Evolutionary conservation across 2,888 invertebrate genomes (phyloP).

Genomic region (Nematopogon swammerdamellus): DNA sequence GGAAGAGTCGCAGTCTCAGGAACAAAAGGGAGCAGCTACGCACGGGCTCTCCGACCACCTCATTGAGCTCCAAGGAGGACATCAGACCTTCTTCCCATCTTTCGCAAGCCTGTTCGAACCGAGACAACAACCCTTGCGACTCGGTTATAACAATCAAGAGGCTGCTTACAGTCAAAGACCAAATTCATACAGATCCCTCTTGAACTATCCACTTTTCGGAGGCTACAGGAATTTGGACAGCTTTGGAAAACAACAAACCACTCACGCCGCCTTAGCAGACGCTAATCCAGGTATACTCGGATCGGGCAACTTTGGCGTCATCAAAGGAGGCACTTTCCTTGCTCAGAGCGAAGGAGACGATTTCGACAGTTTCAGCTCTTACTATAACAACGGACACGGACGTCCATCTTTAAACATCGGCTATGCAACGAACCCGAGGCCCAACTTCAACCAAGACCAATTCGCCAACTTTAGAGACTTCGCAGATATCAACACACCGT

Average conservation of each 20-base stretch:
- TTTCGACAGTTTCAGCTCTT: conserved; percentile 57
- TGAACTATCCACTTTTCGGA: conserved; percentile 43
- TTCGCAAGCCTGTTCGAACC: conserved; percentile 67
- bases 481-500: conserved; percentile 83
- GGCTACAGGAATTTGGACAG: conserved; percentile 35
- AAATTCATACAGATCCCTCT: conserved; percentile 41
- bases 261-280: conserved; percentile 37
- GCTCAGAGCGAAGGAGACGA: conserved; percentile 61
- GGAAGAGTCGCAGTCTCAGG: conserved; percentile 38
- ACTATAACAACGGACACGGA: conserved; percentile 69
- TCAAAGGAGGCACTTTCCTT: conserved; percentile 83
- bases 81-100: conserved; percentile 75
- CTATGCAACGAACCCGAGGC: conserved; percentile 66
- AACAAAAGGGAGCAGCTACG: conserved; percentile 18
- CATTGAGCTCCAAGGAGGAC: conserved; percentile 51
- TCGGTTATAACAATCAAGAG: conserved; percentile 58
- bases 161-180: conserved; percentile 61
- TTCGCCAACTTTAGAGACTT: conserved; percentile 89
- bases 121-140: conserved; percentile 54
- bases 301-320: conserved; percentile 84
- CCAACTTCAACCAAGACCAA: conserved; percentile 76
- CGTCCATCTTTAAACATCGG: conserved; percentile 61
- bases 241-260: conserved; percentile 29
- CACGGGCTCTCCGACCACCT: conserved; percentile 40
- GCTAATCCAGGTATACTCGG: conserved; percentile 66